These are phyloP conservation scores for Campylomormyrus tamandua DNA, from an alignment of 2,113 vertebrate genomes.

Conservation along the genomic window DNA sequence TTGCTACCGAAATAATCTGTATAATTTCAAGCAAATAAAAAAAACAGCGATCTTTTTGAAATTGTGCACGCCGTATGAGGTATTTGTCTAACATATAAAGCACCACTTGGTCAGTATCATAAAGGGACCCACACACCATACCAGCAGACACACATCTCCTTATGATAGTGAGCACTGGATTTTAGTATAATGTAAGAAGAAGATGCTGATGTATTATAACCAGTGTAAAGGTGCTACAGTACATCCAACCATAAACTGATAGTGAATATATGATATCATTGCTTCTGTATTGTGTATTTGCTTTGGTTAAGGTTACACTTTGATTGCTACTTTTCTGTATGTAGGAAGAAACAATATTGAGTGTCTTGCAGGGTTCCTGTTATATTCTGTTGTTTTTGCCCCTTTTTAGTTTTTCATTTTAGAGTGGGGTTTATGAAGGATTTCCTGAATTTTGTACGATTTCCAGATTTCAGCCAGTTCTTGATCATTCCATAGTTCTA, in stretches of 20 bases:
- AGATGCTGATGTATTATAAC: background rate
- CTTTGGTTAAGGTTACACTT: background rate
- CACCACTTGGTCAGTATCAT: background rate
- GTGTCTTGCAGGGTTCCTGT: background rate
- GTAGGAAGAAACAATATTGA: background rate
- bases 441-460: background rate
- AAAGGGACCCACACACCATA: background rate
- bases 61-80: background rate
- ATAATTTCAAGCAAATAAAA: background rate
- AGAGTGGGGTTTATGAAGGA: background rate
- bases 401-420: background rate
- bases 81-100: background rate
- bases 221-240: background rate
- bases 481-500: background rate
- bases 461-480: background rate
- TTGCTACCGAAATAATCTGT: background rate
- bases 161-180: background rate
- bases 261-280: background rate
- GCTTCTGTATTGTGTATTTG: background rate
- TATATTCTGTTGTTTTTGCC: background rate
- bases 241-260: background rate
- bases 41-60: background rate
- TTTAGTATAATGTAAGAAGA: background rate
- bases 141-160: background rate
- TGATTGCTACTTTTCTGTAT: background rate